Evolutionary conservation across 2,797 vertebrate species (phyloP), one percentile per base, ranked within the genome.

Genomic region (Sphenopsis melanotis): DNA sequence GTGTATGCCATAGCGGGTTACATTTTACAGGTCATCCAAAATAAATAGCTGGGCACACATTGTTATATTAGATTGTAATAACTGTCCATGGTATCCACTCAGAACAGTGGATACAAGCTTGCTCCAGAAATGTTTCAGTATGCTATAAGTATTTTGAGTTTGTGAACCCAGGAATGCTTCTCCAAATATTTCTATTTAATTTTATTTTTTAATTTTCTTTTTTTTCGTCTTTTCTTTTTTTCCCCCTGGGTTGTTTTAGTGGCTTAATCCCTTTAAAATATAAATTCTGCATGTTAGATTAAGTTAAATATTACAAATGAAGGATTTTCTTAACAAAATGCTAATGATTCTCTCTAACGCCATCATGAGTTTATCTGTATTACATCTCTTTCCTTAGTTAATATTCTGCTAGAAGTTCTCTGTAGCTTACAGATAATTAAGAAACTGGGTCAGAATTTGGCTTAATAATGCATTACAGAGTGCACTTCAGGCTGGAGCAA

Each of bases 361-460:
- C 41, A 64, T 77, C 3, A 2, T 82, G 30, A 63, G 74, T 86
- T 93, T 37, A 12, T 84, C 76, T 64, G 41, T 82, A 79, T 86
- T 83, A 52, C 44, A 70, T 93, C 78, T 88, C 83, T 65, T 89
- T 61, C 81, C 61, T 94, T 96, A 91, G 85, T 96, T 96, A 96
- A 94, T 95, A 96, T 95, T 95, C 94, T 93, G 78, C 83, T 94
- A 80, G 83, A 88, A 90, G 66, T 95, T 85, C 72, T 81, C 72
- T 5, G 26, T 90, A 81, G 91, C 90, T 94, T 93, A 85, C 86
- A 95, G 95, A 95, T 95, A 95, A 96, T 97, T 96, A 95, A 94
- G 92, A 90, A 97, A 95, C 91, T 96, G 89, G 95, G 94, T 96
- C 96, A 97, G 82, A 97, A 91, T 96, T 96, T 91, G 78, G 93